Percentiles rank a stretch among this genome's conserved stretches.
Evolutionary conservation across 2,888 invertebrate genomes (phyloP).

Genomic region (Aphidoletes aphidimyza): DNA sequence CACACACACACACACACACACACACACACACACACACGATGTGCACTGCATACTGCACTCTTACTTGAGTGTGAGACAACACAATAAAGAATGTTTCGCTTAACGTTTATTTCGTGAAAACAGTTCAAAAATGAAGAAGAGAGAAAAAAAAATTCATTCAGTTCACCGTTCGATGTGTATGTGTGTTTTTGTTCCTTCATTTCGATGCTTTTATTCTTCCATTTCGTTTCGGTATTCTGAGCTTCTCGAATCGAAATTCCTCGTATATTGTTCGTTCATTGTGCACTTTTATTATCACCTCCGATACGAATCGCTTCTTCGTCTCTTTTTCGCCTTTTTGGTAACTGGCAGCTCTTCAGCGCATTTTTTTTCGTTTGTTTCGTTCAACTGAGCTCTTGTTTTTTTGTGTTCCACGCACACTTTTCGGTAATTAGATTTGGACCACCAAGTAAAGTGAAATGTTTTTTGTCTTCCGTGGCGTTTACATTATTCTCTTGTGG

Average conservation of each 20-base stretch:
- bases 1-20: no score
- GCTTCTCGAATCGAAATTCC: constrained; percentile 47
- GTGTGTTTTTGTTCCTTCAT: neutral
- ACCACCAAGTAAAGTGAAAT: constrained; percentile 53
- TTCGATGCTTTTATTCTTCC: constrained; percentile 19
- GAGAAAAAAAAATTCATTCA: constrained; percentile 41
- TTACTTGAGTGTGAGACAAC: constrained; percentile 29
- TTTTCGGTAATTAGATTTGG: constrained; percentile 53
- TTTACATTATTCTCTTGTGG: neutral
- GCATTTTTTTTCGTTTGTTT: constrained; percentile 8
- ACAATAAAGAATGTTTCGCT: constrained; percentile 28
- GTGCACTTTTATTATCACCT: constrained; percentile 52
- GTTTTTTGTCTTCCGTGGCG: constrained; percentile 37
- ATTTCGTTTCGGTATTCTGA: constrained; percentile 18
- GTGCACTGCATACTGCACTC: no score
- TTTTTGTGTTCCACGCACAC: constrained; percentile 47
- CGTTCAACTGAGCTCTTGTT: neutral
- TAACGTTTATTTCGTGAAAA: constrained; percentile 29
- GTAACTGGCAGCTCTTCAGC: neutral
- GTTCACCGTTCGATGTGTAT: neutral
- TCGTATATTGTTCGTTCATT: constrained; percentile 42
- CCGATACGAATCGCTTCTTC: constrained; percentile 50
- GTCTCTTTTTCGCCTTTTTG: neutral
- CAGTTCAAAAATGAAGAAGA: neutral
- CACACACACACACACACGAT: no score